phyloP scores from a whole-genome alignment of 2,888 invertebrate genomes.

The Magallana nippona region DNA sequence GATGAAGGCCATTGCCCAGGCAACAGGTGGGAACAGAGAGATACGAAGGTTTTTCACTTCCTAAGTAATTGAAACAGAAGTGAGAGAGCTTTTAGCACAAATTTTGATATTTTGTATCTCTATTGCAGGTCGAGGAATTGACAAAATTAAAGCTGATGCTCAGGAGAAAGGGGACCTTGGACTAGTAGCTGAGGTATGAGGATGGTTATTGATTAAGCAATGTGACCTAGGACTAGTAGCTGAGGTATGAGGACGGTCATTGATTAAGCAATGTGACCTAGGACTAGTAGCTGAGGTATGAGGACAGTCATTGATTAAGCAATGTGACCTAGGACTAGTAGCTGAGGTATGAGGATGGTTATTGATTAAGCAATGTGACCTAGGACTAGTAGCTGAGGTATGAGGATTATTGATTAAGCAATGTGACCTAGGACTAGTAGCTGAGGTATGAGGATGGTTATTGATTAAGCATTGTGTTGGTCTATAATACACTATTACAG shows the following conservation, averaged over 20 bases:
- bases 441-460: slow-evolving; percentile 84
- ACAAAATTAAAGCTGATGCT: slow-evolving; percentile 89
- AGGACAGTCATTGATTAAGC: neutral
- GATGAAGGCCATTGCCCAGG: slow-evolving; percentile 92
- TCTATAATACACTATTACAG: no score
- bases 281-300: slow-evolving; percentile 92
- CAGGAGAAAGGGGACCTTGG: slow-evolving; percentile 92
- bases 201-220: neutral
- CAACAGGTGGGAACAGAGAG: slow-evolving; percentile 71
- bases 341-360: slow-evolving; percentile 86
- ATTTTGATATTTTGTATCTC: neutral
- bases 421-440: slow-evolving; percentile 92
- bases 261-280: slow-evolving; percentile 83
- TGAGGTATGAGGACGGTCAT: neutral
- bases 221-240: neutral
- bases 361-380: slow-evolving; percentile 82
- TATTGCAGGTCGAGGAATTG: slow-evolving; percentile 84
- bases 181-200: slow-evolving; percentile 84
- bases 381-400: slow-evolving; percentile 93
- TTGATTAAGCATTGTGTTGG: neutral
- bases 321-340: slow-evolving; percentile 90
- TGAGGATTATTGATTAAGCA: neutral
- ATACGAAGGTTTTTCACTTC: no score
- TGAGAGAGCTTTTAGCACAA: no score
- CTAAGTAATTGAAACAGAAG: no score